These are phyloP conservation scores for Misgurnus mizolepis DNA, from an alignment of 2,113 vertebrate species.

Conservation along the genomic window DNA sequence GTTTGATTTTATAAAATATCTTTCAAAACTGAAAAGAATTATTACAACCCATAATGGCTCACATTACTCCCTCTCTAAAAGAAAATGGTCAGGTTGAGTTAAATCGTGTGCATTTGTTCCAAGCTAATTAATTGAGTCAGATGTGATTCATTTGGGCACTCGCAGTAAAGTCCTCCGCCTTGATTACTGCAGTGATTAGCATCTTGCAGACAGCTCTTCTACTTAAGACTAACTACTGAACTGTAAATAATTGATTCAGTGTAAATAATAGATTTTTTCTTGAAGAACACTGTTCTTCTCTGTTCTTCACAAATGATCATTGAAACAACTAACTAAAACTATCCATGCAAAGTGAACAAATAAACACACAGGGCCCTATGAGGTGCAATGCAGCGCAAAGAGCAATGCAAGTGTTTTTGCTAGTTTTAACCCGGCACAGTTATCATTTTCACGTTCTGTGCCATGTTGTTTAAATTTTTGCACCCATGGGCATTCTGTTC, in stretches of 20 bases:
- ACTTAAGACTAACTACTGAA: neutral
- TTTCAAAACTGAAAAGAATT: constrained; percentile 13
- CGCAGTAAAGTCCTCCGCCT: constrained; percentile 11
- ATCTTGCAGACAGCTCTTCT: constrained; percentile 5
- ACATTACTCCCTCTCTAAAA: neutral
- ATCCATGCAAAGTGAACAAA: neutral
- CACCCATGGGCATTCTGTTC: too few relatives aligned
- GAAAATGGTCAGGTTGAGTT: constrained; percentile 14
- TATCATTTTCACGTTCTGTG: too few relatives aligned
- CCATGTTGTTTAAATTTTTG: too few relatives aligned
- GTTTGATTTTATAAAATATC: constrained; percentile 13
- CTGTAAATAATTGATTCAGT: neutral
- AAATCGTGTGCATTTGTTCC: constrained; percentile 13
- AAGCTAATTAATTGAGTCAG: constrained; percentile 37
- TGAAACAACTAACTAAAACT: neutral
- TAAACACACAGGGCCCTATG: neutral
- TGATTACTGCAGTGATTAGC: constrained; percentile 34
- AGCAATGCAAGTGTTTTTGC: too few relatives aligned
- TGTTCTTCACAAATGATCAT: neutral
- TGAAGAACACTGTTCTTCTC: neutral
- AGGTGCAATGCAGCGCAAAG: too few relatives aligned
- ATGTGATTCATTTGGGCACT: constrained; percentile 21
- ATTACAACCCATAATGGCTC: neutral
- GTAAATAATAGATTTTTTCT: neutral
- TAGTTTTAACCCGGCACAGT: too few relatives aligned